Conservation (phyloP, 2,797 vertebrate genomes). For the Pseudopleuronectes americanus region DNA sequence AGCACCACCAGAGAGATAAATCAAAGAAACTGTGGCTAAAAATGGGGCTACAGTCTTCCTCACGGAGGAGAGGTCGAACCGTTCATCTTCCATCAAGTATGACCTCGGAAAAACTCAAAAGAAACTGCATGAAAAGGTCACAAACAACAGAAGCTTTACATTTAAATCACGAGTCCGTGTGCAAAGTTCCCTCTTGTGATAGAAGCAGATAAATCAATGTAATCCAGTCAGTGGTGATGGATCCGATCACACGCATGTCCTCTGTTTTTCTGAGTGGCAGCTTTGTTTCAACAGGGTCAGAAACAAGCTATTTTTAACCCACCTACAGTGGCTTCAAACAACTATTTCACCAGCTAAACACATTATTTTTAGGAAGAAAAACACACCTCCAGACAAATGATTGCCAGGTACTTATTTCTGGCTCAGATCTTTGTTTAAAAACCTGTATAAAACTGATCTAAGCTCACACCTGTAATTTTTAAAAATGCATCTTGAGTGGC, state of each 20-base stretch:
- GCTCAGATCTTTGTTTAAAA: not conserved
- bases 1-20: slow-evolving; percentile 44
- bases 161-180: slow-evolving; percentile 40
- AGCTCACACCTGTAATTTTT: slow-evolving; percentile 9
- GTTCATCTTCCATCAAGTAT: slow-evolving; percentile 27
- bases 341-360: slow-evolving; percentile 14
- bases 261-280: slow-evolving; percentile 3
- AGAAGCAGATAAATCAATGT: slow-evolving; percentile 21
- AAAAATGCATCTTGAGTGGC: slow-evolving; percentile 5
- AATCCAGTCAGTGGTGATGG: slow-evolving; percentile 5
- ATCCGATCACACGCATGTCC: slow-evolving; percentile 6
- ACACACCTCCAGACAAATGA: slow-evolving; percentile 1
- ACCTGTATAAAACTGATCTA: not conserved
- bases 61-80: slow-evolving; percentile 74
- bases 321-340: not conserved
- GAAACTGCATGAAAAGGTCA: slow-evolving; percentile 2
- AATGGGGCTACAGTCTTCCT: slow-evolving; percentile 66
- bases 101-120: slow-evolving; percentile 31
- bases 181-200: slow-evolving; percentile 53
- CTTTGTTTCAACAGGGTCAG: slow-evolving; percentile 17
- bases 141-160: slow-evolving; percentile 28
- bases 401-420: not conserved
- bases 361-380: slow-evolving; percentile 16
- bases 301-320: not conserved
- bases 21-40: slow-evolving; percentile 19